A percentile compares a stretch with the other conserved stretches of the same genome.
phyloP scores from a whole-genome alignment of 2,113 vertebrate species.

The Raja brachyura region DNA sequence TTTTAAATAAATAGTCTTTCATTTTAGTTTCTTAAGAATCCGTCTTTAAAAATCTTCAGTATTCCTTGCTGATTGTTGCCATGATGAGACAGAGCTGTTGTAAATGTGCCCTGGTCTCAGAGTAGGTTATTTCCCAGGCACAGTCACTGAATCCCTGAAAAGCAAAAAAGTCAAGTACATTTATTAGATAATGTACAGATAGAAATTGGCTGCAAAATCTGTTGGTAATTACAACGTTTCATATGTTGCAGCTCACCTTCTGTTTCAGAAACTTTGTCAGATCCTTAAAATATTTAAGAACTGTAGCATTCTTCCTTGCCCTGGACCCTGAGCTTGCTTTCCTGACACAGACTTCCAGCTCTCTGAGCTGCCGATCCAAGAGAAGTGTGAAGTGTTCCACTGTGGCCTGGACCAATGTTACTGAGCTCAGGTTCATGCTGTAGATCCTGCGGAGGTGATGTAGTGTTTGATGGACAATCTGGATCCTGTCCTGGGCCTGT shows the following conservation, averaged over 20 bases:
- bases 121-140: not conserved
- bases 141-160: not conserved
- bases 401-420: not conserved
- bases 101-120: not conserved
- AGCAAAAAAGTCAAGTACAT: not conserved
- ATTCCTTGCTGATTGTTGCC: not conserved
- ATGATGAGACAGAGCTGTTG: not conserved
- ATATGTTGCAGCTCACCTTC: too few relatives aligned
- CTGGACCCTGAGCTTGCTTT: too few relatives aligned
- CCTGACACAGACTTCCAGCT: too few relatives aligned
- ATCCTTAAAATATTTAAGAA: too few relatives aligned
- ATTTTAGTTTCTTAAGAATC: too few relatives aligned
- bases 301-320: too few relatives aligned
- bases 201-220: not conserved
- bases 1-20: not conserved
- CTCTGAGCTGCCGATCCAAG: too few relatives aligned
- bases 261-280: too few relatives aligned
- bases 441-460: not conserved
- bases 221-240: not conserved
- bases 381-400: too few relatives aligned
- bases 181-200: not conserved
- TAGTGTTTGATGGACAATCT: not conserved
- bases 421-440: not conserved
- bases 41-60: not conserved
- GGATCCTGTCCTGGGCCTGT: not conserved